Base-by-base conservation (phyloP, 2,113 vertebrate species). In the Dicrurus megarhynchus region DNA sequence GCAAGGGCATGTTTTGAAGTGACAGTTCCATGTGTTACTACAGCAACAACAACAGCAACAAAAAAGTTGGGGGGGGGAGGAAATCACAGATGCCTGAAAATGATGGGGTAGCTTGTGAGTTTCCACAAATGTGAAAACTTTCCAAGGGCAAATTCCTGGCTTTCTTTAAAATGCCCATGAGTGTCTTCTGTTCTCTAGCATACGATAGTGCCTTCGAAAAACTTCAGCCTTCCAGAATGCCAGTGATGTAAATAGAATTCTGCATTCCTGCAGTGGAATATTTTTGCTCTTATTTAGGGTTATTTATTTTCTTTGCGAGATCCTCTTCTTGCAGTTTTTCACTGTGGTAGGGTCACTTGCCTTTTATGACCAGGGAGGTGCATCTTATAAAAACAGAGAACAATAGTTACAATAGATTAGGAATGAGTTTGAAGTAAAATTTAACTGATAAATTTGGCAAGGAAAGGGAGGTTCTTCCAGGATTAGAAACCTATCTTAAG, bases 81-180 rank as follows among this genome's bases (percentile, higher is more conserved):
- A 82, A 67, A 64, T 85, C n/a, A 49, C 44, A 76, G 77, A 73
- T 95, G 87, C 74, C 46, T 82, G 37, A 89, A 93, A 92, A 91
- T 85, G 4, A 64, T 82, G 37, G 65, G 57, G 42, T 84, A 79
- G 61, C 13, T 84, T 92, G 42, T 79, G 80, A 75, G 37, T 60
- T 94, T 94, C 61, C 49, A 82, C 39, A 84, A 78, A 87, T 4
- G 16, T 35, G 32, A 87, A 95, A 87, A 89, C 16, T 84, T 95
- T 81, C 56, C 28, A 69, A 82, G 91, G 74, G 41, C 57, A 75
- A 73, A 93, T 91, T 93, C 49, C 16, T 13, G 8, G 14, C 27
- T 78, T 87, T 82, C 49, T 84, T 63, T 70, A 75, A 95, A 93
- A 73, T 65, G 61, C 52, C 73, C 26, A 37, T 2, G 5, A 73